phyloP scores from a whole-genome alignment of 2,888 invertebrate species.

The Tetrapedia diversipes region DNA sequence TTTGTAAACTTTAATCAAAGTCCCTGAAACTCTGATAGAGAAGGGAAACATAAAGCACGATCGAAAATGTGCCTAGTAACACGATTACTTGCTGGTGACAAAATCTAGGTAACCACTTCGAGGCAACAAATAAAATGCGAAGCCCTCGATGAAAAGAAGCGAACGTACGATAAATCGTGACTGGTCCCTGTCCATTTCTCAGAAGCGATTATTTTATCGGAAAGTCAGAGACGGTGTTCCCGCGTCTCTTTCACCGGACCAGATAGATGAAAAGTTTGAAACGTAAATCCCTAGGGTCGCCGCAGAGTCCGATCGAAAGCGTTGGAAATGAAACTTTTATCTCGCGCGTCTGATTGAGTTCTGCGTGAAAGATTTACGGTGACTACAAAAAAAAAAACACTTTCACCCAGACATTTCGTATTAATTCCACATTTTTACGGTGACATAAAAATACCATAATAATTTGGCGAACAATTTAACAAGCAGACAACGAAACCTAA shows the following conservation, averaged over 20 bases:
- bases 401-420: too few relatives aligned
- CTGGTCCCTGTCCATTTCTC: constrained; percentile 20
- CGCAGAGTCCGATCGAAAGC: not conserved
- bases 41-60: not conserved
- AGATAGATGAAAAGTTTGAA: constrained; percentile 15
- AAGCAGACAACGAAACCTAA: too few relatives aligned
- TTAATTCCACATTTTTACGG: too few relatives aligned
- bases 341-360: not conserved
- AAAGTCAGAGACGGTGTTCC: not conserved
- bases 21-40: not conserved
- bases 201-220: constrained; percentile 42
- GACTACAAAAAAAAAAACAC: too few relatives aligned
- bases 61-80: too few relatives aligned
- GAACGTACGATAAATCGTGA: constrained; percentile 50
- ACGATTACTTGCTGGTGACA: too few relatives aligned
- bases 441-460: too few relatives aligned
- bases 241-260: constrained; percentile 4
- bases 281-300: constrained; percentile 5
- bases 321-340: not conserved
- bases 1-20: not conserved
- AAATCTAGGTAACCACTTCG: not conserved
- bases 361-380: not conserved
- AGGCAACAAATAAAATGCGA: not conserved
- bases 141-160: too few relatives aligned
- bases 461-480: too few relatives aligned